Percentiles rank a stretch among this genome's conserved stretches.
Conservation (phyloP, 2,113 vertebrate species). For the Lepisosteus osseus region DNA sequence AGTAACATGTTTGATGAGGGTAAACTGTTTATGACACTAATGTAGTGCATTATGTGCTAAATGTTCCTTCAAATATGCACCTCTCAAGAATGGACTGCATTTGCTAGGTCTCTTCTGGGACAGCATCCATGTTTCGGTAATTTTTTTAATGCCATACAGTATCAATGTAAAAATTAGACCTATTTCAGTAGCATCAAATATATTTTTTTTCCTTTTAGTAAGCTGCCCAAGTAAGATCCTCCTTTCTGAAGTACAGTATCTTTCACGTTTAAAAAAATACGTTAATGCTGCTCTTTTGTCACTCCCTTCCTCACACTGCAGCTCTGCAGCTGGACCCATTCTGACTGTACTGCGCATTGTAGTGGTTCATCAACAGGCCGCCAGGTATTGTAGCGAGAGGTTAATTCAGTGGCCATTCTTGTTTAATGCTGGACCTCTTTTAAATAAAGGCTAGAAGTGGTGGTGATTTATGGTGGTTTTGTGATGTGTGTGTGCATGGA, state of each 20-base stretch:
- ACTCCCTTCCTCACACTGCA: neutral
- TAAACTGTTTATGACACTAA: neutral
- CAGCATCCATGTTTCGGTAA: too few relatives aligned
- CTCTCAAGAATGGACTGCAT: neutral
- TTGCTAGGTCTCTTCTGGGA: too few relatives aligned
- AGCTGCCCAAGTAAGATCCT: too few relatives aligned
- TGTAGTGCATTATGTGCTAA: rapidly evolving
- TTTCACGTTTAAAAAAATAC: too few relatives aligned
- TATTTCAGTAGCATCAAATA: too few relatives aligned
- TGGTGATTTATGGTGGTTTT: slow-evolving; percentile 36
- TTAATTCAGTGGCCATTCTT: slow-evolving; percentile 30
- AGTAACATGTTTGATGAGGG: slow-evolving; percentile 11
- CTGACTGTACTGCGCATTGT: neutral
- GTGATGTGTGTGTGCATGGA: slow-evolving; percentile 35
- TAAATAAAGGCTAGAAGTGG: slow-evolving; percentile 22
- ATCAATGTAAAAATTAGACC: too few relatives aligned
- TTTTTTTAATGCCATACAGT: too few relatives aligned
- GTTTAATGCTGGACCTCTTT: slow-evolving; percentile 27
- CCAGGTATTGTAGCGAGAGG: slow-evolving; percentile 32
- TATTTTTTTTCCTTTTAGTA: too few relatives aligned
- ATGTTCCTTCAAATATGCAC: slow-evolving; percentile 19
- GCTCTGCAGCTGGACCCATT: neutral
- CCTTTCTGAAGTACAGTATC: too few relatives aligned
- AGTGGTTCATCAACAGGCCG: slow-evolving; percentile 10
- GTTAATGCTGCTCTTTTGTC: slow-evolving; percentile 10